A percentile compares a stretch with the other conserved stretches of the same genome.
These are phyloP conservation scores for Columbina picui DNA, from an alignment of 2,113 vertebrate genomes.

Conservation along the genomic window DNA sequence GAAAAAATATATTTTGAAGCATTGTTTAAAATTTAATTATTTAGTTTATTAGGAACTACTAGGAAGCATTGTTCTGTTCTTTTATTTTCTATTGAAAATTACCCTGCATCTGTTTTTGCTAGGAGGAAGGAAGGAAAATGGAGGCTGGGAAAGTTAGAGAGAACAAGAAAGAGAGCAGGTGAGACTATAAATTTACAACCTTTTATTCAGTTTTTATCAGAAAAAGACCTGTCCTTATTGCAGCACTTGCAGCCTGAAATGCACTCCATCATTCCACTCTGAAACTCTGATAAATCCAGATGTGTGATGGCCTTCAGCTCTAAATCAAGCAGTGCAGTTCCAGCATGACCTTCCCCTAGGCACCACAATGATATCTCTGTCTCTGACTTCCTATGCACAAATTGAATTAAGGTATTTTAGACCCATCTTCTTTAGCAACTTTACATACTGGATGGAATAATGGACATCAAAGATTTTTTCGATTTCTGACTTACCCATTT, in stretches of 20 bases:
- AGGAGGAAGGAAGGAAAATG: background rate
- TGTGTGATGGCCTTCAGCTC: slow-evolving; percentile 29
- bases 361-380: background rate
- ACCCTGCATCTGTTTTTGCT: background rate
- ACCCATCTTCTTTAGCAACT: background rate
- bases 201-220: slow-evolving; percentile 7
- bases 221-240: slow-evolving; percentile 8
- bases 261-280: slow-evolving; percentile 13
- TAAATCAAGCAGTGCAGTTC: slow-evolving; percentile 39
- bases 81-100: background rate
- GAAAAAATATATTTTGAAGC: background rate
- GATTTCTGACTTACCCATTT: background rate
- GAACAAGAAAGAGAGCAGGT: background rate
- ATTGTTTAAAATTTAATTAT: background rate
- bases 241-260: slow-evolving; percentile 30
- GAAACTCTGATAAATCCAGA: slow-evolving; percentile 31
- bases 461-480: background rate
- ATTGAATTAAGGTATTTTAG: background rate
- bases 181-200: background rate
- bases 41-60: background rate
- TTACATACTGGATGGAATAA: background rate
- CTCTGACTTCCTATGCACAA: background rate
- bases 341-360: slow-evolving; percentile 44
- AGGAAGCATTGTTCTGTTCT: background rate
- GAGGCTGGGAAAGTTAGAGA: background rate